These are phyloP conservation scores for Mantis religiosa DNA, from an alignment of 2,888 invertebrate species.

Conservation along the genomic window DNA sequence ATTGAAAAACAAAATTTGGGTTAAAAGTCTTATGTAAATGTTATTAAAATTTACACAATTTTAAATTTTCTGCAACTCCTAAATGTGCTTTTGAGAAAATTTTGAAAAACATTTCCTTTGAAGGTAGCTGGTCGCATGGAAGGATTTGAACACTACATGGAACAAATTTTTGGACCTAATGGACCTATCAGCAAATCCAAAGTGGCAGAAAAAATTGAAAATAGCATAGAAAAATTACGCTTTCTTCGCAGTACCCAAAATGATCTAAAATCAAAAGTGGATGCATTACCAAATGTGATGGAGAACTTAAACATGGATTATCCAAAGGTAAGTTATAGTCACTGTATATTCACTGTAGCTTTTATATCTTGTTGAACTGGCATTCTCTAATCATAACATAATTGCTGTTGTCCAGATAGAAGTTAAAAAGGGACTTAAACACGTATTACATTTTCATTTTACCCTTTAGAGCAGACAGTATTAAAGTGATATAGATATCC, in stretches of 20 bases:
- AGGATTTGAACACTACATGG: constrained; percentile 82
- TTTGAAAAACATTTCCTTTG: constrained; percentile 37
- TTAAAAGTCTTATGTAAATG: too few species aligned
- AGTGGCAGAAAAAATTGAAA: constrained; percentile 53
- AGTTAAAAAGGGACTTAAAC: too few species aligned
- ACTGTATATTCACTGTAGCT: background rate
- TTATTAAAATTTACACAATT: too few species aligned
- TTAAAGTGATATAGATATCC: too few species aligned
- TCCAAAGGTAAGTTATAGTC: constrained; percentile 46
- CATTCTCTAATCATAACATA: too few species aligned
- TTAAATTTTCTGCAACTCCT: too few species aligned
- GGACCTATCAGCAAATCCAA: constrained; percentile 64
- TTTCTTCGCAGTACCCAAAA: constrained; percentile 51
- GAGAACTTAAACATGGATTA: constrained; percentile 50
- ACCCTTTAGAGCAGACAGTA: too few species aligned
- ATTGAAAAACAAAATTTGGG: too few species aligned
- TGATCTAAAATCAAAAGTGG: constrained; percentile 51
- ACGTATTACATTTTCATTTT: too few species aligned
- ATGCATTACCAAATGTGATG: constrained; percentile 47
- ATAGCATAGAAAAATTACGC: constrained; percentile 38
- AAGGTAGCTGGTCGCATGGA: constrained; percentile 76
- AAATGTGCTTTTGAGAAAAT: background rate
- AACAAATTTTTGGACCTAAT: constrained; percentile 76
- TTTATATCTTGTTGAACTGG: too few species aligned
- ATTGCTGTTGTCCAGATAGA: too few species aligned